Base-by-base conservation (phyloP, 2,888 invertebrate genomes). In the Lamellibrachia columna region DNA sequence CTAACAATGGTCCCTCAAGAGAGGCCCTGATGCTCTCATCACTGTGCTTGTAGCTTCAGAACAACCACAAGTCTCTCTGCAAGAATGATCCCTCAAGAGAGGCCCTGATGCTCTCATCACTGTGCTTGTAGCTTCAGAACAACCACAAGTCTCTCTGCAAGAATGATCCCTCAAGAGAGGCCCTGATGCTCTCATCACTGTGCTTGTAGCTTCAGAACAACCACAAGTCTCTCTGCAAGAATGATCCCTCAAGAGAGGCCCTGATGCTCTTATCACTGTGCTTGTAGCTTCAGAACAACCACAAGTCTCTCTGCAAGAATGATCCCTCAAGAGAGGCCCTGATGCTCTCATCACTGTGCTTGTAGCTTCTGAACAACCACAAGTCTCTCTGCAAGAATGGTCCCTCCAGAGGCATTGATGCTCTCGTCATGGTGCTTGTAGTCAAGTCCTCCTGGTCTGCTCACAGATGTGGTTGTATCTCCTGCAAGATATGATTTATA, bases 391-490 rank as follows among this genome's bases (percentile, higher is more conserved):
- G 40, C 40, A 40, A 40, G 40, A 2, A 75, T 11, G 75, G 55
- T 55, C 55, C 55, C 9, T 55, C 55, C 28, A 55, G 7, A 1
- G 3, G 8, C 9, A 7, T 3, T 75, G 75, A 22, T 75, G 75
- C 75, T 22, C 6, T n/a, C 75, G n/a, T 75, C 75, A 75, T 6
- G 22, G 22, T 22, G 22, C 75, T 11, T 22, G 75, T 75, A 22
- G 75, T 75, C 75, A 75, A 75, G 75, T 22, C 75, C 22, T 94
- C 91, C 95, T 94, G 3, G 94, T 95, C 93, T 96, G 96, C 8
- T 95, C 95, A 94, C 96, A 96, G 28, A 96, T 94, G 94, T 96
- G 96, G 93, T 95, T 96, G 92, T 95, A 96, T 90, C 94, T 95
- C 93, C 95, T 96, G 95, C 91, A 95, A 95, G 92, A 90, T 90